A percentile compares a stretch with the other conserved stretches of the same genome.
These are phyloP conservation scores for Mactra quadrangularis DNA, from an alignment of 1,140 invertebrate species.

Conservation along the genomic window DNA sequence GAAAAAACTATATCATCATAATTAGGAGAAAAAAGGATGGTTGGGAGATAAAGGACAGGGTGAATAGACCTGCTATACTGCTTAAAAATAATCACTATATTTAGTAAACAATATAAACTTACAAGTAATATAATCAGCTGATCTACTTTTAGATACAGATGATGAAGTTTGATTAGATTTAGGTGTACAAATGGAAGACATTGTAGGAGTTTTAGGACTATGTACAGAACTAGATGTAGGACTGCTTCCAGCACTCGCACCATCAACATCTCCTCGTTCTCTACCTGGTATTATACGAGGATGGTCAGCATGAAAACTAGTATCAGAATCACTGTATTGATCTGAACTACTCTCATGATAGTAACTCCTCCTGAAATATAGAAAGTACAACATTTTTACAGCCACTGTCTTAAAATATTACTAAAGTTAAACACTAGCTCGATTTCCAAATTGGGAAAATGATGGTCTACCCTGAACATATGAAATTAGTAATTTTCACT, in stretches of 20 bases:
- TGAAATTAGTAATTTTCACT: no score
- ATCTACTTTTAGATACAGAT: conserved; percentile 50
- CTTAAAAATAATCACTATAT: no score
- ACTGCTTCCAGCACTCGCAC: conserved; percentile 65
- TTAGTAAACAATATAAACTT: conserved; percentile 1
- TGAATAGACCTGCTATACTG: no score
- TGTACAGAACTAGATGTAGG: conserved; percentile 55
- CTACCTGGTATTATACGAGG: conserved; percentile 38
- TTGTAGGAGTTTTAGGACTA: conserved; percentile 60
- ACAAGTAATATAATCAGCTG: conserved; percentile 55
- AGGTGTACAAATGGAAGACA: conserved; percentile 38
- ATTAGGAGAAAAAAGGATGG: no score
- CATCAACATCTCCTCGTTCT: conserved; percentile 53
- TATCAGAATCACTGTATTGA: conserved; percentile 70
- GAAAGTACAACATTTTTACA: neutral
- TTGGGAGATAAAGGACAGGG: no score
- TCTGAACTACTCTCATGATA: conserved; percentile 71
- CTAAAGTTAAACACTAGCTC: no score
- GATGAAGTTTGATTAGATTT: neutral
- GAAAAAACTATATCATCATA: no score
- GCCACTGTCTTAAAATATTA: no score
- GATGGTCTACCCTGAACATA: no score
- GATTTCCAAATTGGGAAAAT: no score
- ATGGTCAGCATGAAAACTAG: conserved; percentile 57
- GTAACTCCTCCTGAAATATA: conserved; percentile 37